These are phyloP conservation scores for Tholera decimalis DNA, from an alignment of 2,888 invertebrate species.

Conservation along the genomic window DNA sequence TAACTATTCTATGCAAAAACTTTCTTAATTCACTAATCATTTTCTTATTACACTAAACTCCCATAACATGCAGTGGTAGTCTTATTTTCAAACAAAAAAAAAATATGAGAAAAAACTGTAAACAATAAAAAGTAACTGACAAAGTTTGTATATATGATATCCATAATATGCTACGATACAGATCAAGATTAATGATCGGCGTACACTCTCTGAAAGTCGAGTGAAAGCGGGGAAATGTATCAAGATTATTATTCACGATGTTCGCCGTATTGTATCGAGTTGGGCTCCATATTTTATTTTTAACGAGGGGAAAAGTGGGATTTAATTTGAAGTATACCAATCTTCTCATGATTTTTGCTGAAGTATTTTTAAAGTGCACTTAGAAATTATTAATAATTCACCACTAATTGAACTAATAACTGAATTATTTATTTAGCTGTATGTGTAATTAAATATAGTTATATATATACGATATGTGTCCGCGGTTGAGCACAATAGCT, in stretches of 20 bases:
- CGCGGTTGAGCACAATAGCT: too few species aligned
- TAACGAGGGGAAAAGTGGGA: not conserved
- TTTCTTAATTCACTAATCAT: constrained; percentile 14
- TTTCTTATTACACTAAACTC: constrained; percentile 13
- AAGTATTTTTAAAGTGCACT: not conserved
- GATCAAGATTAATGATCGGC: constrained; percentile 73
- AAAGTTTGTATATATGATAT: constrained; percentile 51
- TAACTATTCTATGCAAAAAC: not conserved
- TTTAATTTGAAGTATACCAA: not conserved
- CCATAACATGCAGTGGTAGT: constrained; percentile 10
- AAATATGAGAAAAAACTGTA: constrained; percentile 7
- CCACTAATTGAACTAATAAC: too few species aligned
- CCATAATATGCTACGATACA: constrained; percentile 55
- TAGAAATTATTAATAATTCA: not conserved
- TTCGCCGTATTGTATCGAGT: constrained; percentile 29
- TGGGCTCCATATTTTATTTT: constrained; percentile 36
- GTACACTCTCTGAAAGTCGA: constrained; percentile 61
- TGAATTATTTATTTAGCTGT: too few species aligned
- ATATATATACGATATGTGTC: too few species aligned
- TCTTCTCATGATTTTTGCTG: not conserved
- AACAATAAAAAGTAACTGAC: constrained; percentile 34
- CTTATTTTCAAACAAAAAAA: constrained; percentile 5
- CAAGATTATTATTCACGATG: constrained; percentile 58
- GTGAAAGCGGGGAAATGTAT: constrained; percentile 49
- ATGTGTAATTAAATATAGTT: too few species aligned